phyloP scores from a whole-genome alignment of 2,888 invertebrate genomes.

The Melikaiella ostensackeni region DNA sequence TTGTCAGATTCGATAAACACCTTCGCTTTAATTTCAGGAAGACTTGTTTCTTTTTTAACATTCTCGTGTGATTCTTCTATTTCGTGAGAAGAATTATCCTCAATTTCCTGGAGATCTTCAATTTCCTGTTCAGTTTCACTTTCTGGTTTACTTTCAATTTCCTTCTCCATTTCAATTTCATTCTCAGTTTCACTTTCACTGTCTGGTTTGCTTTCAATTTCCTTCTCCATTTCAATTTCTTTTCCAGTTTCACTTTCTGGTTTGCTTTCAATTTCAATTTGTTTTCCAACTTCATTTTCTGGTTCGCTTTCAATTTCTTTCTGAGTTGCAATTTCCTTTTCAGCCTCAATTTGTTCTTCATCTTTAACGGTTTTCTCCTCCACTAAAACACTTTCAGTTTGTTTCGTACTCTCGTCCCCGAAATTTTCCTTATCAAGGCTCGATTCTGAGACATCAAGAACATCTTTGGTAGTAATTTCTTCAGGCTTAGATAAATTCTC shows the following conservation, averaged over 20 bases:
- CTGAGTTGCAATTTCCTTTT: not conserved
- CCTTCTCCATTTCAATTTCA: slow-evolving; percentile 1
- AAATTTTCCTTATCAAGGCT: not conserved
- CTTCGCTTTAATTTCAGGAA: not conserved
- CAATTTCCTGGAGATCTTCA: slow-evolving; percentile 1
- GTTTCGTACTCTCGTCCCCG: not conserved
- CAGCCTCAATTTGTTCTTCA: not conserved
- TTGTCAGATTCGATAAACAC: not conserved
- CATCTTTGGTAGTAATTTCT: slow-evolving; percentile 31
- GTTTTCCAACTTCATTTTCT: not conserved
- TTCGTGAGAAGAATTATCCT: too few relatives aligned
- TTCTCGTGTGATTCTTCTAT: slow-evolving; percentile 27
- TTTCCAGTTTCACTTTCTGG: not conserved
- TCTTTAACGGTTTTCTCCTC: not conserved
- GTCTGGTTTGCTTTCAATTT: slow-evolving; percentile 11
- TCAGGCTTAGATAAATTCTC: slow-evolving; percentile 4
- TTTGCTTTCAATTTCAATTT: slow-evolving; percentile 9
- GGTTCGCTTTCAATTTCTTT: not conserved
- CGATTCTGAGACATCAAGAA: slow-evolving; percentile 17
- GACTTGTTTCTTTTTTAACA: not conserved
- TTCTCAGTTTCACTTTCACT: not conserved
- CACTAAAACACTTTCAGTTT: not conserved
- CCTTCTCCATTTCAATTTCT: slow-evolving; percentile 2
- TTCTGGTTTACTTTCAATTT: slow-evolving; percentile 10
- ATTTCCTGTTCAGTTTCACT: not conserved